Evolutionary conservation across 1,140 invertebrate species (phyloP), one percentile per base, ranked within the genome.

Genomic region (Popillia japonica): DNA sequence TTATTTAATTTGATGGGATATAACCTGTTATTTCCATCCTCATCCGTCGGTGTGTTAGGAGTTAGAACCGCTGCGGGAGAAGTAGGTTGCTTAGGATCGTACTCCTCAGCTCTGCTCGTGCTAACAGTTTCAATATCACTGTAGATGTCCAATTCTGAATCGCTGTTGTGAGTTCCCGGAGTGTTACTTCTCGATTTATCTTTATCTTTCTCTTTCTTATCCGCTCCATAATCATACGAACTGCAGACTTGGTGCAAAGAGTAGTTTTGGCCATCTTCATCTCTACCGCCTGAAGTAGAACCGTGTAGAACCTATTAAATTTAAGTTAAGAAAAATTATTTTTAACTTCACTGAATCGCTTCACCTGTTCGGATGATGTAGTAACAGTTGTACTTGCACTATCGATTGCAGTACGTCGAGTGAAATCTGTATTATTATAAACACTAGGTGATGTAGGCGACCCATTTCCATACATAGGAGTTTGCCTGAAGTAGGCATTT

Each of bases 391-490:
- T 11, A 55, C 48, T 75, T n/a, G 10, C 22, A 48, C 11, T 75
- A 14, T 75, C 74, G 0, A 22, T 11, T 0, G 34, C 48, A 55
- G 17, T 48, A 11, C 74, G 44, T 55, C 41, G 0, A 4, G 8
- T 48, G 20, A 14, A 48, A 23, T 48, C 44, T 4, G 34, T 2
- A 27, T 40, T 41, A 75, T 48, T 75, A n/a, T 22, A 64, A 20
- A 59, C 55, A 2, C n/a, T 27, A 34, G 41, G 0, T 20, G 42
- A 48, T 17, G 9, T 48, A 6, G 74, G 44, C n/a, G 14, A 22
- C 9, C 74, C 20, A 55, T 75, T 75, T 0, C 74, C 74, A 48
- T 75, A 93, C 82, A 92, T 90, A 0, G 92, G 92, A 0, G 88
- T 90, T 78, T 92, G 90, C 40, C 75, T 27, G 11, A 44, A 75